Evolutionary conservation across 2,888 invertebrate genomes (phyloP), one percentile per base, ranked within the genome.

Genomic region (Rutpela maculata): DNA sequence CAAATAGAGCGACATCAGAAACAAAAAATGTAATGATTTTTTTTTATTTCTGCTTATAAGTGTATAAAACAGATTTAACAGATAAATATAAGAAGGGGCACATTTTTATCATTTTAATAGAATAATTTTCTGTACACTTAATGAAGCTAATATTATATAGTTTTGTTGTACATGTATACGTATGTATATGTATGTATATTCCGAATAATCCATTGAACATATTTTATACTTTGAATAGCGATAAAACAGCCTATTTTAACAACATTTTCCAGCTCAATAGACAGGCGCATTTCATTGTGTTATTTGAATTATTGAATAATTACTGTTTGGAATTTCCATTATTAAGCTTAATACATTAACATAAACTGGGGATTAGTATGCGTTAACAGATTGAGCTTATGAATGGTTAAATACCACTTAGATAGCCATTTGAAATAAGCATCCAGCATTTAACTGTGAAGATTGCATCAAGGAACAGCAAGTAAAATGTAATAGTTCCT

Each of bases 321-420:
- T n/a, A 9, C 11, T 17, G 17, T 35, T 63, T 63, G 31, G 9
- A 63, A 63, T 63, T 35, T 17, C 62, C 31, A n/a, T 31, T 18
- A 31, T 12, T 17, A 31, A n/a, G 26, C 31, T 31, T 17, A 63
- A 63, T 63, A 35, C 18, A 63, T 63, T 63, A 63, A 63, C 62
- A 63, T 63, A 63, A 63, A 63, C 35, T 63, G 11, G 35, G 31
- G 62, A 63, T 63, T 63, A 63, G 62, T 35, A 31, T 35, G 17
- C 17, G n/a, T 35, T 31, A n/a, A n/a, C 11, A 17, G 31, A 17
- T n/a, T n/a, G 31, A 18, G 9, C 35, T 31, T 78, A 78, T 78
- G 71, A 78, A 78, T 78, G 62, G 74, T 68, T 78, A 63, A 78
- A 67, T 68, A 71, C 55, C 67, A 56, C 74, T 71, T 56, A 71